Percentiles rank a stretch among this genome's conserved stretches.
Evolutionary conservation across 2,888 invertebrate genomes (phyloP).

Genomic region (Dysmachus trigonus): DNA sequence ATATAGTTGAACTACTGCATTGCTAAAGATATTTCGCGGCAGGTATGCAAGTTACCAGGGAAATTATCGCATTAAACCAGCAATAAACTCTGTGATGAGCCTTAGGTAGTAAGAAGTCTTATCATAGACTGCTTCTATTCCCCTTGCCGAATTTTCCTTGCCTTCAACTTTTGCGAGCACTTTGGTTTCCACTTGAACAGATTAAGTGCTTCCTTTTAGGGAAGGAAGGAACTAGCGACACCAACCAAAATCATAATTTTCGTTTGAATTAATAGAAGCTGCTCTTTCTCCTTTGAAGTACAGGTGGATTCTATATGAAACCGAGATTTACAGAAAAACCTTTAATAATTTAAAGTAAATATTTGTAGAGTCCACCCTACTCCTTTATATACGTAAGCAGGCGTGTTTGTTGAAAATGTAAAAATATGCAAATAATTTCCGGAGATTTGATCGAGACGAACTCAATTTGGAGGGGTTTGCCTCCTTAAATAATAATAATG

Average conservation of each 20-base stretch:
- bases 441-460: neutral
- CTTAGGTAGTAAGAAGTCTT: neutral
- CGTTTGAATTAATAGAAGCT: neutral
- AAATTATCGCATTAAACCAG: neutral
- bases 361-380: neutral
- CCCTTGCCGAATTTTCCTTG: neutral
- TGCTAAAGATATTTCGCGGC: neutral
- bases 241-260: neutral
- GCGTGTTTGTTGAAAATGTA: neutral
- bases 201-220: neutral
- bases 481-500: neutral
- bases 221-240: neutral
- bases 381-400: neutral
- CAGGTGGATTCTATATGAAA: neutral
- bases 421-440: neutral
- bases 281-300: neutral
- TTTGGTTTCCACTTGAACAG: neutral
- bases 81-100: neutral
- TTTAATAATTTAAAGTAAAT: neutral
- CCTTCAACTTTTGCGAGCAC: neutral
- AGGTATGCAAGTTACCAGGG: neutral
- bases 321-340: neutral
- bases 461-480: neutral
- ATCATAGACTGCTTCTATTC: neutral
- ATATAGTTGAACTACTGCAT: neutral